A percentile compares a stretch with the other conserved stretches of the same genome.
These are phyloP conservation scores for human DNA, from an alignment of 2,113 vertebrate species.

Conservation along the genomic window DNA sequence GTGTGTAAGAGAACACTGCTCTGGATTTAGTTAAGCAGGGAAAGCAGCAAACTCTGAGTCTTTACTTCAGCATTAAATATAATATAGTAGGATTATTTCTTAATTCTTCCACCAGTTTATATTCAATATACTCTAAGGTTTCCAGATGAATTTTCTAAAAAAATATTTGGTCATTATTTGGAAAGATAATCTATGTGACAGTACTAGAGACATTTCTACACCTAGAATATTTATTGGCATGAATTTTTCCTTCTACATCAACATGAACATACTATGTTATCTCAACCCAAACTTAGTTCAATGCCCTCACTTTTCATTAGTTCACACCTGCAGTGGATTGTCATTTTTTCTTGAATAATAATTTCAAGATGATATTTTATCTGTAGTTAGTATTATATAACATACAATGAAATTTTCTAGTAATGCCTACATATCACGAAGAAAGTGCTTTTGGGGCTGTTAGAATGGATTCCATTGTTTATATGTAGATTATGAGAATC, in stretches of 20 bases:
- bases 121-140: neutral
- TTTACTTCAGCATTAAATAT: neutral
- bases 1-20: neutral
- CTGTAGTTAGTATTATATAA: neutral
- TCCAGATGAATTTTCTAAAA: neutral
- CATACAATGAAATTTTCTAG: neutral
- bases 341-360: neutral
- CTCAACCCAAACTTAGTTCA: neutral
- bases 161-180: neutral
- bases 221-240: neutral
- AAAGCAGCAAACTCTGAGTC: neutral
- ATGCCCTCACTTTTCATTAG: neutral
- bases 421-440: neutral
- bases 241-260: neutral
- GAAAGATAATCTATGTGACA: neutral
- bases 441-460: neutral
- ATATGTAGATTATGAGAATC: neutral
- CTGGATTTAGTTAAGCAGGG: neutral
- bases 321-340: neutral
- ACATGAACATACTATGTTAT: neutral
- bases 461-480: constrained; percentile 2
- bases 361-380: neutral
- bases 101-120: neutral
- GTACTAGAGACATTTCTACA: neutral
- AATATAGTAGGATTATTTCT: neutral